phyloP scores from a whole-genome alignment of 2,797 vertebrate species.

The Masticophis lateralis region DNA sequence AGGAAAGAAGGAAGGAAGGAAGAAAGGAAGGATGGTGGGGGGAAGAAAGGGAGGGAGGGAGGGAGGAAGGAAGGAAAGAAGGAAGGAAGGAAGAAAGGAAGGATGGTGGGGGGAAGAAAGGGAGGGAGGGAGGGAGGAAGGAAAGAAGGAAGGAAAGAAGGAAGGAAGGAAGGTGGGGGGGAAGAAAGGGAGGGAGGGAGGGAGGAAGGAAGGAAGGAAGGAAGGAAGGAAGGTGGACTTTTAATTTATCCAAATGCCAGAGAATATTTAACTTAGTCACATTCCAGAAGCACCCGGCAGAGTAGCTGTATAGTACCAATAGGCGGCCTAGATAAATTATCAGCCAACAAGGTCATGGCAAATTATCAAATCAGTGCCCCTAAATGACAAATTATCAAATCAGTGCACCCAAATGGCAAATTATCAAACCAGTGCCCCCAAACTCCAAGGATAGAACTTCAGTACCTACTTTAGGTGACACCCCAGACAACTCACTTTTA shows the following conservation, averaged over 20 bases:
- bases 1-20: too few species aligned
- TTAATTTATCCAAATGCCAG: neutral
- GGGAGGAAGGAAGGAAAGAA: too few species aligned
- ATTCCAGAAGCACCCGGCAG: neutral
- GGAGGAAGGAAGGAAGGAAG: too few species aligned
- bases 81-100: too few species aligned
- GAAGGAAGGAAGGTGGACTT: neutral
- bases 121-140: rapidly evolving
- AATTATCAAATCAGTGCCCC: neutral
- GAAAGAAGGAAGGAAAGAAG: too few species aligned
- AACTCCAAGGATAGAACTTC: neutral
- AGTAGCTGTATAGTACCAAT: neutral
- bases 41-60: too few species aligned
- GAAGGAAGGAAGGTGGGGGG: too few species aligned
- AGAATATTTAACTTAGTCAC: neutral
- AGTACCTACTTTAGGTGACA: neutral
- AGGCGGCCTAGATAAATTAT: neutral
- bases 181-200: too few species aligned
- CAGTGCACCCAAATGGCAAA: neutral
- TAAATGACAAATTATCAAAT: neutral
- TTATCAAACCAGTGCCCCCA: neutral
- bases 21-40: too few species aligned
- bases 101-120: too few species aligned
- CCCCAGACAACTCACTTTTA: neutral
- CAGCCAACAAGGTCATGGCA: neutral